These are phyloP conservation scores for Dipodomys merriami DNA, from an alignment of 2,113 vertebrate genomes.

Conservation along the genomic window DNA sequence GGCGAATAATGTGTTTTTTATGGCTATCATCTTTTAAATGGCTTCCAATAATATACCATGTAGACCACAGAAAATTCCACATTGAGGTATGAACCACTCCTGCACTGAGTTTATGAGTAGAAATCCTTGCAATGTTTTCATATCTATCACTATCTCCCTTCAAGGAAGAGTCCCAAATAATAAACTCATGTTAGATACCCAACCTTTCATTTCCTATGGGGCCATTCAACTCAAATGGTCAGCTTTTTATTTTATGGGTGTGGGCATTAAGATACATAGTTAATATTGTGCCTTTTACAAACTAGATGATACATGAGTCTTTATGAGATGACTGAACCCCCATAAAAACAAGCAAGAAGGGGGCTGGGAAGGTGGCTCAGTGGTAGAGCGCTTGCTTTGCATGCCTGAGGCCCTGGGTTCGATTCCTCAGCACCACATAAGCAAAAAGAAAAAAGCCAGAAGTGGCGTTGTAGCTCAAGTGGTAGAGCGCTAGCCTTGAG, in stretches of 20 bases:
- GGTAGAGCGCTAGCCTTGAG: too few relatives aligned
- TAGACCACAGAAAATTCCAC: neutral
- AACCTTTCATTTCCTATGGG: neutral
- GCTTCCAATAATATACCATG: neutral
- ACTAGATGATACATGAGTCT: slow-evolving; percentile 3
- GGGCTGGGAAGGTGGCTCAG: too few relatives aligned
- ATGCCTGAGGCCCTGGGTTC: too few relatives aligned
- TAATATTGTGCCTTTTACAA: neutral
- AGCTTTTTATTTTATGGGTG: neutral
- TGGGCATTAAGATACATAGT: neutral
- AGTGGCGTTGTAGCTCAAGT: too few relatives aligned
- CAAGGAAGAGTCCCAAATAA: neutral
- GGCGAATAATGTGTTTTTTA: neutral
- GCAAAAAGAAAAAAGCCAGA: too few relatives aligned
- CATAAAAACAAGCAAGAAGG: neutral
- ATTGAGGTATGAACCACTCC: neutral
- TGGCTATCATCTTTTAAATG: neutral
- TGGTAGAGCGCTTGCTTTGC: too few relatives aligned
- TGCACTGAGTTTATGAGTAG: neutral
- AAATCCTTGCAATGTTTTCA: neutral
- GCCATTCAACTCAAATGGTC: neutral
- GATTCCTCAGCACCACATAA: too few relatives aligned
- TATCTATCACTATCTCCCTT: neutral
- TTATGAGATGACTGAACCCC: neutral
- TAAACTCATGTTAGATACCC: neutral